Evolutionary conservation across 37 sponge, comb jelly and placozoan species (phyloP), one percentile per base, ranked within the genome.

Genomic region (Eunapius fragilis): DNA sequence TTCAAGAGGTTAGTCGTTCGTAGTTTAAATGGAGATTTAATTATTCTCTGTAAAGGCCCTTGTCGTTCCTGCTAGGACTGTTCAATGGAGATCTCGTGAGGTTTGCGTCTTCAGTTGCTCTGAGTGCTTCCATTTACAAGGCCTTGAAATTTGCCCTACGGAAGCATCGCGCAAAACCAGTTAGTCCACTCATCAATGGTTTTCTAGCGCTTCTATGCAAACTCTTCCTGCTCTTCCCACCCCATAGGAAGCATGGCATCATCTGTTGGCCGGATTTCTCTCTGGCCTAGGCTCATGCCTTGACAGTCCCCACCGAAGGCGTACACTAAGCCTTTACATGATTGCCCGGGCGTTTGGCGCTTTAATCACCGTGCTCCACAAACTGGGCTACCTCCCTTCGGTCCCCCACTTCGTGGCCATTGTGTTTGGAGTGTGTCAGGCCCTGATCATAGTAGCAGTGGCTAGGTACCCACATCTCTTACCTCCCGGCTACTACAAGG

Each of bases 311-410:
- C 2, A 17, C 2, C 37, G 82, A 37, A 25, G 82, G 25, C 82
- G 72, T 41, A 82, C 82, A 2, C 82, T 82, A 41, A 71, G 72
- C 11, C 47, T 82, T 50, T 82, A 45, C 31, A 31, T 82, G 28
- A 12, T 30, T 17, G 82, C 82, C 25, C 37, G 82, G n/a, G 82
- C 82, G 6, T n/a, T 82, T 7, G 82, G 82, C 23, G 82, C 72
- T 4, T 72, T 82, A 25, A 31, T 82, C 28, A 2, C 36, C 49
- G 37, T 47, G 2, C 82, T 82, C 2, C 72, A 82, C 24, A 37
- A 72, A 2, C 72, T 38, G n/a, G 82, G 82, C 25, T 37, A 71
- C 26, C 82, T 82, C 2, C 82, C 82, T 25, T 71, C 72, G 6
- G 72, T 82, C 2, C 82, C 82, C 23, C 33, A 71, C 23, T 82